Evolutionary conservation across 2,113 vertebrate species (phyloP).

Genomic region (Calonectris borealis): DNA sequence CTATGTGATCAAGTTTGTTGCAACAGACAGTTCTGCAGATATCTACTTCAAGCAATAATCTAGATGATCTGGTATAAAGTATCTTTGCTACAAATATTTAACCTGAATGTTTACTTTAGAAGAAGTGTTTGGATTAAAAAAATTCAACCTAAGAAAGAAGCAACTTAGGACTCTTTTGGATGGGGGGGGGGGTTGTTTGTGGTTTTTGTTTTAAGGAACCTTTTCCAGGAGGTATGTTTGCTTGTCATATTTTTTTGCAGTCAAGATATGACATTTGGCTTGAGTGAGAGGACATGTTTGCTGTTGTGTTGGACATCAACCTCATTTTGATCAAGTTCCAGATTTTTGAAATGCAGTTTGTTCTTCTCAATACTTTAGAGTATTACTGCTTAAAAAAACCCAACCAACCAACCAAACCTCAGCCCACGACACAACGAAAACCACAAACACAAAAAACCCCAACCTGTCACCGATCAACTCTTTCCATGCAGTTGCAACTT

Average conservation of each 20-base stretch:
- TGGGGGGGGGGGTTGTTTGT: not conserved
- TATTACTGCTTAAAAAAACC: not conserved
- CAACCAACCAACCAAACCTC: accelerated
- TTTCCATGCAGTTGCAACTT: not conserved
- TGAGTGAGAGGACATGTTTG: not conserved
- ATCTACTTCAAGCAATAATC: not conserved
- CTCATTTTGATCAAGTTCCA: not conserved
- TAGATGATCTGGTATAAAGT: not conserved
- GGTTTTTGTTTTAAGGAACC: not conserved
- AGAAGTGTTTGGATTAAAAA: not conserved
- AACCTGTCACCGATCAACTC: not conserved
- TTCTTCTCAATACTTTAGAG: not conserved
- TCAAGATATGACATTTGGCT: not conserved
- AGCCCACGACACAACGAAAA: not conserved
- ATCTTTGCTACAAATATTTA: not conserved
- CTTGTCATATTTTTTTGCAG: not conserved
- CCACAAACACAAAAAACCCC: not conserved
- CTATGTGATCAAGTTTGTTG: not conserved
- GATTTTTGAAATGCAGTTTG: not conserved
- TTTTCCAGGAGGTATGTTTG: not conserved
- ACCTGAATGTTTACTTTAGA: not conserved
- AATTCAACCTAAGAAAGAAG: not conserved
- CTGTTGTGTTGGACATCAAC: not conserved
- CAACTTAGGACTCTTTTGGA: not conserved
- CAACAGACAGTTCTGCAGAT: not conserved